Conservation (phyloP, 2,888 invertebrate genomes). For the Stictocephala bisonia region DNA sequence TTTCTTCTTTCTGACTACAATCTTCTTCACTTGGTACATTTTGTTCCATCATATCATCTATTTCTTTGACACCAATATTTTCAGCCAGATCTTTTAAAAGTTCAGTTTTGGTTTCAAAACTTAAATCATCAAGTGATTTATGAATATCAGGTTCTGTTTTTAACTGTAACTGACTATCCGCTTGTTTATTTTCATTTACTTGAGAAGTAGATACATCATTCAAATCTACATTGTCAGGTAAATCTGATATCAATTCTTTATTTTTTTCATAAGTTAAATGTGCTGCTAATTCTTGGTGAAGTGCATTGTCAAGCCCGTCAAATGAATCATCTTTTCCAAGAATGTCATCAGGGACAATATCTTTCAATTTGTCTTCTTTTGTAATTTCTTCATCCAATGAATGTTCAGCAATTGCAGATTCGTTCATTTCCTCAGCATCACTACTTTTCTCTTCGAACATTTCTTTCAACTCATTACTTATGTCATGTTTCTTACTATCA, state of each 20-base stretch:
- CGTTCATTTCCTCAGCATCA: conserved; percentile 22
- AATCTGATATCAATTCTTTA: not conserved
- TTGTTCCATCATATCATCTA: conserved; percentile 18
- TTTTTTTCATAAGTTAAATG: conserved; percentile 26
- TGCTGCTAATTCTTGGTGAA: conserved; percentile 15
- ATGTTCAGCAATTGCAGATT: conserved; percentile 3
- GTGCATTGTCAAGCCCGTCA: conserved; percentile 26
- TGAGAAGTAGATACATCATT: not conserved
- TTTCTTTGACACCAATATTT: conserved; percentile 15
- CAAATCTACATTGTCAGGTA: conserved; percentile 7
- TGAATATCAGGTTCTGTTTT: not conserved
- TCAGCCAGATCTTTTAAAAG: conserved; percentile 13
- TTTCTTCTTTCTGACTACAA: not conserved
- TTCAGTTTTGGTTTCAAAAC: conserved; percentile 13
- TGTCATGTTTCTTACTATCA: conserved; percentile 38
- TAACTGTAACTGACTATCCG: not conserved
- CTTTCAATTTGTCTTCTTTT: conserved; percentile 33
- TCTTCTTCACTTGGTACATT: not conserved
- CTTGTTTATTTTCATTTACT: not conserved
- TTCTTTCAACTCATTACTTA: conserved; percentile 41
- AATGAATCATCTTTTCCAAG: conserved; percentile 39
- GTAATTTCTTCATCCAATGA: conserved; percentile 19
- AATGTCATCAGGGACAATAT: conserved; percentile 38
- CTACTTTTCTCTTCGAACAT: conserved; percentile 41
- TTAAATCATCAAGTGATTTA: conserved; percentile 15